These are phyloP conservation scores for Carassius auratus DNA, from an alignment of 2,113 vertebrate genomes.

Conservation along the genomic window DNA sequence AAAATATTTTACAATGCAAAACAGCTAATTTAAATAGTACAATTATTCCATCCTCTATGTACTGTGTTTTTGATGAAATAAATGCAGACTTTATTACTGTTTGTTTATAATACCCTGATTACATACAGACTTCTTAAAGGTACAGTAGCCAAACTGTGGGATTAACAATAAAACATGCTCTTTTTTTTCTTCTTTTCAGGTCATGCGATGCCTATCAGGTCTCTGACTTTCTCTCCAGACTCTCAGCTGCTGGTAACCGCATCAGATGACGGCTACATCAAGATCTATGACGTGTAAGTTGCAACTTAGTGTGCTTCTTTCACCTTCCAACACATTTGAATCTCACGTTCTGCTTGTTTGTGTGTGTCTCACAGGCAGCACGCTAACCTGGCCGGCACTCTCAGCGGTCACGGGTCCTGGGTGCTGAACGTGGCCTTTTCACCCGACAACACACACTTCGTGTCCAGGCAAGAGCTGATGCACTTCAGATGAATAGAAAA, in stretches of 20 bases:
- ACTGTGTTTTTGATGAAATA: neutral
- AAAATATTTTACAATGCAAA: too few species aligned
- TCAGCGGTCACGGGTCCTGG: slow-evolving; percentile 96
- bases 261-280: slow-evolving; percentile 98
- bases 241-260: slow-evolving; percentile 95
- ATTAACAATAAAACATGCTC: neutral
- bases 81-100: neutral
- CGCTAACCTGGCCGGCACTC: slow-evolving; percentile 90
- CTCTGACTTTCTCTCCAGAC: slow-evolving; percentile 95
- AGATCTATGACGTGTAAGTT: slow-evolving; percentile 98
- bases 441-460: slow-evolving; percentile 93
- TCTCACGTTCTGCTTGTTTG: neutral
- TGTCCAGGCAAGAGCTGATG: slow-evolving; percentile 84
- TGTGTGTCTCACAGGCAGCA: slow-evolving; percentile 82
- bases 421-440: slow-evolving; percentile 94
- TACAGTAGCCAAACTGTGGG: neutral
- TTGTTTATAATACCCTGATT: neutral
- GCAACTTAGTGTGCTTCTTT: too few species aligned
- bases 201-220: slow-evolving; percentile 97
- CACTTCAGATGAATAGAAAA: neutral
- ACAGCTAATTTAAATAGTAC: too few species aligned
- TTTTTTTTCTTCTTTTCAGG: slow-evolving; percentile 70
- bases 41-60: too few species aligned
- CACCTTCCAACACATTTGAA: neutral
- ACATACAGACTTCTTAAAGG: neutral